Conservation (phyloP, 2,888 invertebrate genomes). For the Patella depressa region DNA sequence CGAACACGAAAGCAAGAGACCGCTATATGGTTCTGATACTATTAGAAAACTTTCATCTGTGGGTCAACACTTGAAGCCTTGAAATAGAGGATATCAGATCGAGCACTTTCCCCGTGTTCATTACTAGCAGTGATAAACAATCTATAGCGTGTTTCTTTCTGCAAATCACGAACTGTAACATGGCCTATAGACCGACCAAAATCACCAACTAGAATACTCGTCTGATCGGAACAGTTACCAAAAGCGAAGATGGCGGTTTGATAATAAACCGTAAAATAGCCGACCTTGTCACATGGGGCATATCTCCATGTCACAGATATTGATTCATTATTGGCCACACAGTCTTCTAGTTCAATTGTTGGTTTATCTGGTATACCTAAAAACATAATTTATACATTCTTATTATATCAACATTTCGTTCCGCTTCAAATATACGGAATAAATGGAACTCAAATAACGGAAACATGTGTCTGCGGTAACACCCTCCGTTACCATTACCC, state of each 20-base stretch:
- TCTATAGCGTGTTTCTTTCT: slow-evolving; percentile 14
- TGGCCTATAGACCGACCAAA: slow-evolving; percentile 11
- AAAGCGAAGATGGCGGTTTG: slow-evolving; percentile 14
- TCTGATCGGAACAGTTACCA: slow-evolving; percentile 10
- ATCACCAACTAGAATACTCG: slow-evolving; percentile 12
- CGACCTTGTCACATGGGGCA: not conserved
- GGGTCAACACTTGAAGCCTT: slow-evolving; percentile 8
- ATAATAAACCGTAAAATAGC: slow-evolving; percentile 19
- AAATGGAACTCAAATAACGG: too few species aligned
- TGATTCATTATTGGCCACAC: slow-evolving; percentile 5
- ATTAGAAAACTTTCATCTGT: too few species aligned
- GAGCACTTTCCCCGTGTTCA: slow-evolving; percentile 15
- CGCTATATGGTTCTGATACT: too few species aligned
- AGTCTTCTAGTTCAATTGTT: not conserved
- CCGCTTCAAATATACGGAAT: too few species aligned
- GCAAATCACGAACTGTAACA: slow-evolving; percentile 14
- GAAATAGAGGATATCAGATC: slow-evolving; percentile 11
- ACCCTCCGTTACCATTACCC: too few species aligned
- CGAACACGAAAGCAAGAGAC: too few species aligned
- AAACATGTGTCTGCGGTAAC: too few species aligned
- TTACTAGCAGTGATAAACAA: slow-evolving; percentile 16
- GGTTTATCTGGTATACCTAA: slow-evolving; percentile 8
- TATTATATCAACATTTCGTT: too few species aligned
- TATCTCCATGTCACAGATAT: slow-evolving; percentile 11
- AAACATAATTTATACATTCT: not conserved